phyloP scores from a whole-genome alignment of 2,888 invertebrate species.

The Acanthosepion esculentum region DNA sequence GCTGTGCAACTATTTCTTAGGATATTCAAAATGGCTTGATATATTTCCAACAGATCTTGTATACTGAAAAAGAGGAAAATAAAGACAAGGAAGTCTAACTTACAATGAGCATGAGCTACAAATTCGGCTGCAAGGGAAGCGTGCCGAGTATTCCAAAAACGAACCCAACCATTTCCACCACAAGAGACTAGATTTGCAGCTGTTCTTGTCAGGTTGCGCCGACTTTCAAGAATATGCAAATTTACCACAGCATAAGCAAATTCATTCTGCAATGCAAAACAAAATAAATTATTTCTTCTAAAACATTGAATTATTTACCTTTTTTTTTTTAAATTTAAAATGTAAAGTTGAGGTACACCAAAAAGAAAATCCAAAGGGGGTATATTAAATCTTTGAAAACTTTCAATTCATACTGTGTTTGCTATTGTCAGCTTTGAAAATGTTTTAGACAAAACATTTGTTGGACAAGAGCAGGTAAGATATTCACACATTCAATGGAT shows the following conservation, averaged over 20 bases:
- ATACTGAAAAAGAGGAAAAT: background rate
- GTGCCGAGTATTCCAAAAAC: conserved; percentile 72
- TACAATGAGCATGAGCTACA: conserved; percentile 73
- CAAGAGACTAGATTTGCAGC: conserved; percentile 74
- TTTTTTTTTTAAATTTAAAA: too few species aligned
- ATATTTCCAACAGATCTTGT: background rate
- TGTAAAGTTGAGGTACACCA: too few species aligned
- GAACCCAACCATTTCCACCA: conserved; percentile 75
- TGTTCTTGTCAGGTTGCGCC: conserved; percentile 63
- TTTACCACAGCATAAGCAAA: conserved; percentile 70
- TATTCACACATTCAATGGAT: too few species aligned
- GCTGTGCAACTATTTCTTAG: background rate
- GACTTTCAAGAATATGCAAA: conserved; percentile 68
- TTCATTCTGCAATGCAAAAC: conserved; percentile 65
- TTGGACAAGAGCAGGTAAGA: too few species aligned
- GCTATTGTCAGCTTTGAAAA: too few species aligned
- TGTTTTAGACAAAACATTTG: too few species aligned
- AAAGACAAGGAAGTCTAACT: conserved; percentile 39
- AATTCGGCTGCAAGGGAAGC: conserved; percentile 71
- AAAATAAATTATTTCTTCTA: too few species aligned
- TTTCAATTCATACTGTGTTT: too few species aligned
- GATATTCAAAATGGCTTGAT: background rate
- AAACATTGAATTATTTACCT: too few species aligned
- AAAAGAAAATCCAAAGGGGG: too few species aligned
- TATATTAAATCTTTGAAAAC: too few species aligned